Percentiles rank a stretch among this genome's conserved stretches.
These are phyloP conservation scores for Murina feae DNA, from an alignment of 2,113 vertebrate species.

Conservation along the genomic window DNA sequence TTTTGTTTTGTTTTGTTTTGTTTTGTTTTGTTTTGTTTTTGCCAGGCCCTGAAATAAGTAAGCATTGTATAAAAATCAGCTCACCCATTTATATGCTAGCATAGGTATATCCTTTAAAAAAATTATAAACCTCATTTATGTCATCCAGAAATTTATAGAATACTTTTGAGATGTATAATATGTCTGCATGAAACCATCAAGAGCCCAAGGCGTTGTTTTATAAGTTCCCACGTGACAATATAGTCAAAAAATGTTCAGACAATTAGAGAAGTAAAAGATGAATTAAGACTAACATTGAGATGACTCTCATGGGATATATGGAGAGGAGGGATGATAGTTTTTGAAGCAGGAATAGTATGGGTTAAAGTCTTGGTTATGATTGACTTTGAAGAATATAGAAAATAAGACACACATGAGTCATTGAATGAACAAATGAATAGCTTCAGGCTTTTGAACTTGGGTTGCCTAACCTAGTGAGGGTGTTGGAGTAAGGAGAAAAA, in stretches of 20 bases:
- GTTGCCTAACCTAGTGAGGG: neutral
- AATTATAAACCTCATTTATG: neutral
- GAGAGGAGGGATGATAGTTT: neutral
- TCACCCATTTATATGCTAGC: neutral
- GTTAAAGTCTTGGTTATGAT: neutral
- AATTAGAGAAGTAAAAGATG: neutral
- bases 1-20: too few relatives aligned
- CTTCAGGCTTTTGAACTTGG: neutral
- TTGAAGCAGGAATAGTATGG: neutral
- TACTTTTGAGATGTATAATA: neutral
- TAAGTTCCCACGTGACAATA: neutral
- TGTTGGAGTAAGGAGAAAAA: neutral
- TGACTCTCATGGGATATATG: neutral
- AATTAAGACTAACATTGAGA: neutral
- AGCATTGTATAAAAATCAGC: conserved; percentile 1
- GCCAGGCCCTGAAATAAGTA: neutral
- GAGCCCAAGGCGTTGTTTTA: neutral
- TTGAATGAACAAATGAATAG: neutral
- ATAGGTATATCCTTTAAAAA: neutral
- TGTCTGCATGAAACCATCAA: neutral
- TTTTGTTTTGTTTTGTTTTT: too few relatives aligned
- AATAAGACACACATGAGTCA: neutral
- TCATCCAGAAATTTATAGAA: neutral
- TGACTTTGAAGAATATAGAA: neutral
- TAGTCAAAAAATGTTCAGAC: neutral